Evolutionary conservation across 2,113 vertebrate species (phyloP).

Genomic region (Vulpes ferrilata): DNA sequence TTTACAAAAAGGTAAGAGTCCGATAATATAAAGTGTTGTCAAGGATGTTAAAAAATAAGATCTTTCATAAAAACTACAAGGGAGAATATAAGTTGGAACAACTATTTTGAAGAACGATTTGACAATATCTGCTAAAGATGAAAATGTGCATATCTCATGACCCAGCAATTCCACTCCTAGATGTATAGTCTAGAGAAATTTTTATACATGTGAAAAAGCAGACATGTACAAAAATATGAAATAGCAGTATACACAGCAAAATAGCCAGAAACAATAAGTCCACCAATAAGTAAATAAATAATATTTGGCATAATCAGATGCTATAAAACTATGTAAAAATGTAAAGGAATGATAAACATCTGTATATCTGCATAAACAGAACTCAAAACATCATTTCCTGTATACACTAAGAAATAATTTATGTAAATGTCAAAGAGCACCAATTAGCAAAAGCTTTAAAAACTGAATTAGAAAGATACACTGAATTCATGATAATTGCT

Average conservation of each 20-base stretch:
- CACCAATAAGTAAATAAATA: background rate
- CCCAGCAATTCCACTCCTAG: background rate
- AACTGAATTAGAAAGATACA: slow-evolving; percentile 16
- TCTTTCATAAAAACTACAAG: slow-evolving; percentile 8
- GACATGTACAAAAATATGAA: background rate
- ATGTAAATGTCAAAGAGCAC: slow-evolving; percentile 16
- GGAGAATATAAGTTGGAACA: background rate
- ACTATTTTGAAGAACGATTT: slow-evolving; percentile 23
- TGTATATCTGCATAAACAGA: background rate
- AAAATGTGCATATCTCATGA: slow-evolving; percentile 15
- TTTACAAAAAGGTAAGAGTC: slow-evolving; percentile 18
- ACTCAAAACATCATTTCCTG: slow-evolving; percentile 10
- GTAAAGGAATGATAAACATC: slow-evolving; percentile 27
- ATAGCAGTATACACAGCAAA: background rate
- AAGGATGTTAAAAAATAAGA: background rate
- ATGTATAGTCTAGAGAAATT: background rate
- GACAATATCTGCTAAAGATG: background rate
- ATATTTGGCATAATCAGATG: background rate
- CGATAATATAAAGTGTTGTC: background rate
- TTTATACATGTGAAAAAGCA: background rate
- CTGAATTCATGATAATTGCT: background rate
- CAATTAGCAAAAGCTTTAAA: slow-evolving; percentile 25
- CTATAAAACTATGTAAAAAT: background rate
- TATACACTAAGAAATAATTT: background rate
- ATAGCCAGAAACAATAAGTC: slow-evolving; percentile 4